Percentiles rank a stretch among this genome's conserved stretches.
Evolutionary conservation across 1,140 invertebrate genomes (phyloP).

Genomic region (Cherax quadricarinatus): DNA sequence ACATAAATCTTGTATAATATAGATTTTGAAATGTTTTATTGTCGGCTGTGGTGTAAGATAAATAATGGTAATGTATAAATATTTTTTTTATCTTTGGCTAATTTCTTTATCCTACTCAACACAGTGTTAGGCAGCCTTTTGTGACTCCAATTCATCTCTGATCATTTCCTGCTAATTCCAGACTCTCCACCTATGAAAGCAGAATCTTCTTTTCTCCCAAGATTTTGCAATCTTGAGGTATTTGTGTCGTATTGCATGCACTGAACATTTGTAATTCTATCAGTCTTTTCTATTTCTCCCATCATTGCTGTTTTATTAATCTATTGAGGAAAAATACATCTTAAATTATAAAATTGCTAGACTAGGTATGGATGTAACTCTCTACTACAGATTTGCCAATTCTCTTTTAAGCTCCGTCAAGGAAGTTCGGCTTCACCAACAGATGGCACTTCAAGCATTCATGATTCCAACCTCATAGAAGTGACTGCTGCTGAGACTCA

Average conservation of each 20-base stretch:
- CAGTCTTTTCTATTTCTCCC: background rate
- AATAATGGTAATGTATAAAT: too few relatives aligned
- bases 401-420: background rate
- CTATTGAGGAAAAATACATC: background rate
- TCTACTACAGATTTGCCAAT: background rate
- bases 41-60: too few relatives aligned
- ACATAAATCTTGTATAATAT: too few relatives aligned
- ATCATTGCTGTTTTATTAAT: background rate
- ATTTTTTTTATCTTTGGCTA: too few relatives aligned
- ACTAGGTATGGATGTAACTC: background rate
- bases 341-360: background rate
- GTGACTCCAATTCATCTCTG: background rate
- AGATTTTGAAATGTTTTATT: too few relatives aligned
- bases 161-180: conserved; percentile 2
- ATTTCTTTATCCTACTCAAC: background rate
- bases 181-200: conserved; percentile 11
- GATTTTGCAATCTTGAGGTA: conserved; percentile 21
- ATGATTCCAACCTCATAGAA: conserved; percentile 59
- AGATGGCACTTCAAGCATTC: background rate
- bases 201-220: conserved; percentile 19
- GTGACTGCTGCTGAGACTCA: conserved; percentile 72
- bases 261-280: background rate
- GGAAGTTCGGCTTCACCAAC: background rate
- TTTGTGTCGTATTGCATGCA: background rate
- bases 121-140: background rate